Evolutionary conservation across 1,140 invertebrate genomes (phyloP), one percentile per base, ranked within the genome.

Genomic region (Phocides pigmalion): DNA sequence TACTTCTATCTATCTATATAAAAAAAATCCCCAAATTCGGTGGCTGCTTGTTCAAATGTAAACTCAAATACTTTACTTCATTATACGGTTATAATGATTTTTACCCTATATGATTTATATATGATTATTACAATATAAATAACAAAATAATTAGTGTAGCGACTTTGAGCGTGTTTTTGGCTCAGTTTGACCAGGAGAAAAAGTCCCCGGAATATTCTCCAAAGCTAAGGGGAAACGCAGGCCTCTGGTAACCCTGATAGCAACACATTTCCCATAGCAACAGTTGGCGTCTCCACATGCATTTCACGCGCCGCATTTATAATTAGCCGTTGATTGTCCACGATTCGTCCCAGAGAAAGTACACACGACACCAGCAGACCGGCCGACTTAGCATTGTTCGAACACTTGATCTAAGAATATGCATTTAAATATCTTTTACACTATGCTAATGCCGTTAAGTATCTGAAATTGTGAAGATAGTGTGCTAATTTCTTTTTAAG

Each of bases 331-430:
- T 72, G 59, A 78, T 78, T 83, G 81, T 81, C 19, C 46, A 64
- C 70, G 56, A 84, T 87, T 84, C 77, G 84, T 77, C 70, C 64
- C 76, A 76, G 84, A 83, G 84, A 87, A 87, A 87, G 84, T 82
- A 64, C 61, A 56, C 35, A 41, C 19, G 50, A 37, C 51, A 39
- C 19, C 35, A 58, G 65, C 42, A 61, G 63, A 19, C 37, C 22
- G 42, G 28, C 47, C 53, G 47, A 54, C 35, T 15, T n/a, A 9
- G n/a, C 37, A 53, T 39, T 54, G 51, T 54, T 39, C 19, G 51
- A 54, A 54, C 32, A 54, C 37, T 54, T 20, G 51, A 54, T 39
- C 25, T 20, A 49, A 49, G 46, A 49, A 49, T 28, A 22, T 49
- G 46, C 22, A 32, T 49, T 49, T 32, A 32, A 49, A 49, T 15